phyloP scores from a whole-genome alignment of 2,113 vertebrate genomes.

The Stictonetta naevosa region DNA sequence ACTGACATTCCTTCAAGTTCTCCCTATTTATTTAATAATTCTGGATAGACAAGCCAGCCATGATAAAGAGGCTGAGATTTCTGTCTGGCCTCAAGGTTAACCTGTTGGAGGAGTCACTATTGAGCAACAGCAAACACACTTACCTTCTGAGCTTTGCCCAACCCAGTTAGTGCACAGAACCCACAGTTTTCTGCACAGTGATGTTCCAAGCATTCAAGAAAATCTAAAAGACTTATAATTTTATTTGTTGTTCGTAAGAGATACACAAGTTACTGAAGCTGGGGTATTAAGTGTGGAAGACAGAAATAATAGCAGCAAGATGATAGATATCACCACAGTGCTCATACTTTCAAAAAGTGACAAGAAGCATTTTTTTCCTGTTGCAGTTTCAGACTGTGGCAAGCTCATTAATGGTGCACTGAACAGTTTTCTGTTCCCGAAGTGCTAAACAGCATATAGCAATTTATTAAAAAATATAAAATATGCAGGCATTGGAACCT shows the following conservation, averaged over 20 bases:
- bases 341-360: background rate
- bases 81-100: background rate
- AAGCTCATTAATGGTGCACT: background rate
- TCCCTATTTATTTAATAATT: background rate
- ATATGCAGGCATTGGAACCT: background rate
- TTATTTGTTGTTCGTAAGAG: conserved; percentile 3
- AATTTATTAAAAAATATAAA: background rate
- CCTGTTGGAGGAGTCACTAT: background rate
- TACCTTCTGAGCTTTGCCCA: background rate
- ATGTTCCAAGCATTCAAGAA: background rate
- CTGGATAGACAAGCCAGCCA: background rate
- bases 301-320: background rate
- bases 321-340: background rate
- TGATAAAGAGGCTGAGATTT: background rate
- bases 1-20: background rate
- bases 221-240: background rate
- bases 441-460: background rate
- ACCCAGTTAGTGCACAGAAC: background rate
- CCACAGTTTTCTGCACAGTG: background rate
- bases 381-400: background rate
- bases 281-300: background rate
- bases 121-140: background rate
- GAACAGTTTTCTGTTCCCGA: background rate
- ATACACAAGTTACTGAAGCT: background rate
- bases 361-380: background rate